These are phyloP conservation scores for Argynnis bischoffii DNA, from an alignment of 2,888 invertebrate species.

Conservation along the genomic window DNA sequence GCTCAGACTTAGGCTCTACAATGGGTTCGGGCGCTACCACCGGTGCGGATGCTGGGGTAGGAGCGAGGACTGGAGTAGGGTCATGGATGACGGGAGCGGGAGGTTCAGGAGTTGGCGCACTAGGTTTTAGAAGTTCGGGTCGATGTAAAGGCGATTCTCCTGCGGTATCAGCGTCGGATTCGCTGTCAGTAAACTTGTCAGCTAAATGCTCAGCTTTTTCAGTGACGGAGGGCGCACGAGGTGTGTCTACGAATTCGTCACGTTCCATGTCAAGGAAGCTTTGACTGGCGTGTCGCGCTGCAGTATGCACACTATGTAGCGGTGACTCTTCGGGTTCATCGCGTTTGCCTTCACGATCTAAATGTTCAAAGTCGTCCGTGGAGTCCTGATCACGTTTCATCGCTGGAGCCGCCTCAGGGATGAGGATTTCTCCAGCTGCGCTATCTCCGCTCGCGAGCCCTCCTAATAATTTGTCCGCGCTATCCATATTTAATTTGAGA, in stretches of 20 bases:
- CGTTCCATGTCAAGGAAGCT: slow-evolving; percentile 78
- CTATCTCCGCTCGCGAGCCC: slow-evolving; percentile 67
- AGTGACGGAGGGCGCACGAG: slow-evolving; percentile 61
- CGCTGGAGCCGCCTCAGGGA: slow-evolving; percentile 44
- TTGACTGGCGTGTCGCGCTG: slow-evolving; percentile 60
- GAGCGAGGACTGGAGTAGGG: slow-evolving; percentile 63
- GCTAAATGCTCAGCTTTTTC: slow-evolving; percentile 71
- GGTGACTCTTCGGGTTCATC: slow-evolving; percentile 62
- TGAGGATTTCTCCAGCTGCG: slow-evolving; percentile 43
- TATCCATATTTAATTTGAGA: slow-evolving; percentile 58
- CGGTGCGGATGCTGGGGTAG: slow-evolving; percentile 43
- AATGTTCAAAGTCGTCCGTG: slow-evolving; percentile 88
- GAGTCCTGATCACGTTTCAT: slow-evolving; percentile 86
- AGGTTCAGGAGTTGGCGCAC: slow-evolving; percentile 48
- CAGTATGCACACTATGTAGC: slow-evolving; percentile 50
- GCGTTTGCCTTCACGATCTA: slow-evolving; percentile 82
- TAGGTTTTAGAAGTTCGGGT: slow-evolving; percentile 50
- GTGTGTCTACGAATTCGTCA: slow-evolving; percentile 66
- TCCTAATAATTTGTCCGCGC: slow-evolving; percentile 62
- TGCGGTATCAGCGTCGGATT: slow-evolving; percentile 78
- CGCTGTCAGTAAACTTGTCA: slow-evolving; percentile 83
- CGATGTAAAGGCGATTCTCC: slow-evolving; percentile 75
- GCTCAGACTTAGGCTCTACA: slow-evolving; percentile 42
- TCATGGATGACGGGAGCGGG: slow-evolving; percentile 39
- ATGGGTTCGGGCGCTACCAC: slow-evolving; percentile 43